Conservation (phyloP, 53 echinoderm and acorn worm genomes). For the Crossaster papposus region DNA sequence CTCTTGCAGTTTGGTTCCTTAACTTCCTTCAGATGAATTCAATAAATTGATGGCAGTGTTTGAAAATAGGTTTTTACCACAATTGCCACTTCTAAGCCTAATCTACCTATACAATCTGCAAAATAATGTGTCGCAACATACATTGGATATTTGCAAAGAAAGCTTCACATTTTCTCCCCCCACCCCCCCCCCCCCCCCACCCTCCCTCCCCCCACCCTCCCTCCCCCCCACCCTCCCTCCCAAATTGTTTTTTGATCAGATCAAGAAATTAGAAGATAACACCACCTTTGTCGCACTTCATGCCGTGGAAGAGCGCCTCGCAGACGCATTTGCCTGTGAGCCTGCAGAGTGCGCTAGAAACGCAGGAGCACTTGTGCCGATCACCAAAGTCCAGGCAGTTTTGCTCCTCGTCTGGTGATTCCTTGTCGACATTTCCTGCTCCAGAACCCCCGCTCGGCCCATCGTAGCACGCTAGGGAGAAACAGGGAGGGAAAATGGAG, state of each 20-base stretch:
- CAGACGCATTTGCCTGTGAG: conserved; percentile 1
- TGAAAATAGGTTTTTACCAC: too few species aligned
- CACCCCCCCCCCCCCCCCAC: too few species aligned
- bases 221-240: too few species aligned
- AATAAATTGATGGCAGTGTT: too few species aligned
- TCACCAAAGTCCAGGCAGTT: conserved; percentile 8
- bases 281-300: conserved; percentile 46
- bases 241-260: not conserved
- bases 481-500: not conserved
- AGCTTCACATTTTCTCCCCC: too few species aligned
- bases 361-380: conserved; percentile 6
- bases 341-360: conserved; percentile 18
- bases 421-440: conserved; percentile 42
- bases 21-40: too few species aligned
- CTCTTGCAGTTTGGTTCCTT: too few species aligned
- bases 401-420: conserved; percentile 38
- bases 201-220: too few species aligned
- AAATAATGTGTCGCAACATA: too few species aligned
- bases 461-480: conserved; percentile 32
- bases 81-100: too few species aligned
- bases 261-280: not conserved
- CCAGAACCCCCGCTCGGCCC: conserved; percentile 10
- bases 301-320: not conserved
- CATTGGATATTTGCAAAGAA: too few species aligned
- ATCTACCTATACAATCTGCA: too few species aligned